phyloP scores from a whole-genome alignment of 1,140 invertebrate species.

The Caenorhabditis elegans region WBcel235 BX284606.5:10790001-10790500 shows the following conservation, averaged over 20 bases:
- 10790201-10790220: constrained; percentile 39
- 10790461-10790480: constrained; percentile 11
- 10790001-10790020: constrained; percentile 40
- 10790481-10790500: constrained; percentile 14
- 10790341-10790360: constrained; percentile 34
- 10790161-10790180: constrained; percentile 37
- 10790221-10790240: constrained; percentile 43
- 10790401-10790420: background rate
- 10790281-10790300: constrained; percentile 37
- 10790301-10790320: constrained; percentile 41
- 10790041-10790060: constrained; percentile 36
- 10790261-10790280: constrained; percentile 42
- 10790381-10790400: constrained; percentile 34
- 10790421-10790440: background rate
- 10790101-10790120: background rate
- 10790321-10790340: constrained; percentile 38
- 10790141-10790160: background rate
- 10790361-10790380: constrained; percentile 37
- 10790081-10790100: constrained; percentile 42
- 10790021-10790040: constrained; percentile 34
- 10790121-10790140: no score
- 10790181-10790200: constrained; percentile 23
- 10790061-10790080: constrained; percentile 44
- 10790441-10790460: constrained; percentile 39
- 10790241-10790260: constrained; percentile 21